These are phyloP conservation scores for Idaea straminata DNA, from an alignment of 2,888 invertebrate species.

Conservation along the genomic window DNA sequence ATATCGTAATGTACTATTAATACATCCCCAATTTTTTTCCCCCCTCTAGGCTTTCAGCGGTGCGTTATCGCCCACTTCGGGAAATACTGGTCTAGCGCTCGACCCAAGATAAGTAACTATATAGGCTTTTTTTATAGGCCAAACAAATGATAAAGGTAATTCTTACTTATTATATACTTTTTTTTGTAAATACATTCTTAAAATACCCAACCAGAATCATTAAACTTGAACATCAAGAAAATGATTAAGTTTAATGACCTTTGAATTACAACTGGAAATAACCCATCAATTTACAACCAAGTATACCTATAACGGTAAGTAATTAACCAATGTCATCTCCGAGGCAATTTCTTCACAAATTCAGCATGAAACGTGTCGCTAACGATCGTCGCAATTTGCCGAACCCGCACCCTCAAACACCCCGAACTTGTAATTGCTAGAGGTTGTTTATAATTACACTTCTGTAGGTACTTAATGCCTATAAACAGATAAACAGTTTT, in stretches of 20 bases:
- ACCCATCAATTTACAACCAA: not conserved
- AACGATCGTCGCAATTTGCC: not conserved
- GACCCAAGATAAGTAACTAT: too few species aligned
- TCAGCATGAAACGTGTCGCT: not conserved
- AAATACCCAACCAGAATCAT: too few species aligned
- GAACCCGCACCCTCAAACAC: not conserved
- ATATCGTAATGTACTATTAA: too few species aligned
- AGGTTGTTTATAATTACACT: not conserved
- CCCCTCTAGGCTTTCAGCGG: too few species aligned
- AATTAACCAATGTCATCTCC: not conserved
- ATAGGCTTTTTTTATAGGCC: too few species aligned
- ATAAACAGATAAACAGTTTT: not conserved
- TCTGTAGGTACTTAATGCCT: not conserved
- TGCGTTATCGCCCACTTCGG: too few species aligned
- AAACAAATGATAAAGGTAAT: too few species aligned
- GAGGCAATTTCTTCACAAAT: not conserved
- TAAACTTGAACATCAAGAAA: too few species aligned
- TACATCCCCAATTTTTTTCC: too few species aligned
- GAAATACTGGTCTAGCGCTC: too few species aligned
- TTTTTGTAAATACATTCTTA: too few species aligned
- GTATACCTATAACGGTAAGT: not conserved
- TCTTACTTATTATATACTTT: too few species aligned
- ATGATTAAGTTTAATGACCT: not conserved
- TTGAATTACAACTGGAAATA: not conserved
- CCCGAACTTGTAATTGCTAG: conserved; percentile 1